A percentile compares a stretch with the other conserved stretches of the same genome.
Evolutionary conservation across 2,113 vertebrate species (phyloP).

Genomic region (Larimichthys polyactis): DNA sequence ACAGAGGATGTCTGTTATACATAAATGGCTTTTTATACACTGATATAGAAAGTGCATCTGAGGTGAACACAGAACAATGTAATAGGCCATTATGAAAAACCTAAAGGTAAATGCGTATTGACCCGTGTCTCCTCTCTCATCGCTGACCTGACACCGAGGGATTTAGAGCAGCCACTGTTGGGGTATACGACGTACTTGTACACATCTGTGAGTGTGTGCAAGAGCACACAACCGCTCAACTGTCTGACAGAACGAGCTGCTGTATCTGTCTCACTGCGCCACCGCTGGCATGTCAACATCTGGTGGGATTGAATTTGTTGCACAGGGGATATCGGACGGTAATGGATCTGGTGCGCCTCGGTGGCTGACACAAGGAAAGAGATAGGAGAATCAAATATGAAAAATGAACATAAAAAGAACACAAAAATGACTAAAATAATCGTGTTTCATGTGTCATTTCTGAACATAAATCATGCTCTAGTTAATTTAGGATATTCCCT

Average conservation of each 20-base stretch:
- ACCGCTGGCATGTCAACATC: conserved; percentile 37
- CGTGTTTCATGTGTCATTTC: conserved; percentile 1
- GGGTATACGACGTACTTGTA: conserved; percentile 32
- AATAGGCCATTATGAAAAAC: conserved; percentile 25
- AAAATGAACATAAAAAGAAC: neutral
- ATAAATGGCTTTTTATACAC: conserved; percentile 5
- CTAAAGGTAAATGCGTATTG: neutral
- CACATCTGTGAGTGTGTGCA: conserved; percentile 26
- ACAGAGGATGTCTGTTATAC: conserved; percentile 1
- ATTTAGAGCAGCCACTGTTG: conserved; percentile 44
- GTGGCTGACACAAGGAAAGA: neutral
- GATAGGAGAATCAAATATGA: neutral
- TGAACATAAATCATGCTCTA: conserved; percentile 40
- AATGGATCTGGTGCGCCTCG: conserved; percentile 18
- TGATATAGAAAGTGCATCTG: conserved; percentile 28
- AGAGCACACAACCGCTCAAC: conserved; percentile 10
- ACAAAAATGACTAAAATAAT: conserved; percentile 26
- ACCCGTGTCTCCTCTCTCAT: conserved; percentile 11
- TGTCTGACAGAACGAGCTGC: conserved; percentile 32
- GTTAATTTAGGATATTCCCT: conserved; percentile 27
- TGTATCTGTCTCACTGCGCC: conserved; percentile 25
- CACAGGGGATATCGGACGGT: neutral
- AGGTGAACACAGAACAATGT: neutral
- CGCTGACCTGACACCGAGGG: conserved; percentile 23
- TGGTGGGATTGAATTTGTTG: conserved; percentile 34